Percentiles rank a stretch among this genome's conserved stretches.
Evolutionary conservation across 2,888 invertebrate genomes (phyloP).

Genomic region (Acleris cristana): DNA sequence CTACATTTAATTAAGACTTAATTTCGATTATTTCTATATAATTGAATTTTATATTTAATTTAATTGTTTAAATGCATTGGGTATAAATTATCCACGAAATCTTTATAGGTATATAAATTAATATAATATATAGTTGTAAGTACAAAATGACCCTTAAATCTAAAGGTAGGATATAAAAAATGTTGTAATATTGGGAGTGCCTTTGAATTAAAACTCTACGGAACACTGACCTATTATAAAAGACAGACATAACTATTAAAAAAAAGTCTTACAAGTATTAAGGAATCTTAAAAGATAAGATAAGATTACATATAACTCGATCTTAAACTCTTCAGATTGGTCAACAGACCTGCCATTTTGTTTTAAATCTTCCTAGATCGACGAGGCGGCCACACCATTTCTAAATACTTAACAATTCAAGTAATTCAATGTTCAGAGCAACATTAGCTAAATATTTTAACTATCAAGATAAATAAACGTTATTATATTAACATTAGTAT

Average conservation of each 20-base stretch:
- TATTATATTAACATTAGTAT: constrained; percentile 40
- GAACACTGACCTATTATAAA: constrained; percentile 19
- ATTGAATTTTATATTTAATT: constrained; percentile 6
- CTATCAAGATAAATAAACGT: constrained; percentile 37
- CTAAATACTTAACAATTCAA: constrained; percentile 21
- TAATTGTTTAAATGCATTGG: constrained; percentile 23
- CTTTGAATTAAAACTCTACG: background rate
- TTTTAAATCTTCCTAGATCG: constrained; percentile 2
- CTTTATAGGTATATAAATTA: constrained; percentile 13
- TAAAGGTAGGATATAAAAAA: constrained; percentile 22
- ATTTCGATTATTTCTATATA: constrained; percentile 2
- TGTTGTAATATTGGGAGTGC: constrained; percentile 7
- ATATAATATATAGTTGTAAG: constrained; percentile 18
- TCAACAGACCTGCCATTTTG: constrained; percentile 11
- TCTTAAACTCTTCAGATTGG: constrained; percentile 12
- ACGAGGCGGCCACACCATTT: background rate
- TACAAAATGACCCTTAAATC: constrained; percentile 31
- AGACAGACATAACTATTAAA: constrained; percentile 10
- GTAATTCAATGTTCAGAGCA: constrained; percentile 27
- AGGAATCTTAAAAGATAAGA: constrained; percentile 4
- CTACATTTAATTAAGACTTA: constrained; percentile 8
- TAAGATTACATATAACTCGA: background rate
- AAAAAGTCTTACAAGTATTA: constrained; percentile 6
- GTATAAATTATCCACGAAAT: background rate
- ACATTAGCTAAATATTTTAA: constrained; percentile 31